Evolutionary conservation across 37 sponge, comb jelly and placozoan species (phyloP).

Genomic region (Mnemiopsis leidyi): DNA sequence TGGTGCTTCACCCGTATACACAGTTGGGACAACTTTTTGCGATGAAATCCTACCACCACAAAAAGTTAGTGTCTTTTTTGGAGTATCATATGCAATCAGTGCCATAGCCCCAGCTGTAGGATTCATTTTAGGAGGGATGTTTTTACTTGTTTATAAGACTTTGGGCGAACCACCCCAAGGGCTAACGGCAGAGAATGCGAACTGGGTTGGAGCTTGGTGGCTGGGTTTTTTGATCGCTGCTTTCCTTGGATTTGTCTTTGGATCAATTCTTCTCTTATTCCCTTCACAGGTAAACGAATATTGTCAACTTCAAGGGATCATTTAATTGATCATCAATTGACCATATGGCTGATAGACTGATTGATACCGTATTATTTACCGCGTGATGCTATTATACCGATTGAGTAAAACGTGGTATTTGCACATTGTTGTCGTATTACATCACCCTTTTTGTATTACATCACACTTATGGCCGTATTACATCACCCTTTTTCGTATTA

Average conservation of each 20-base stretch:
- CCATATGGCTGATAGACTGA: too few relatives aligned
- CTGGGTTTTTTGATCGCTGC: constrained; percentile 74
- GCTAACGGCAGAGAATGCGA: constrained; percentile 69
- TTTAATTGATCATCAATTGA: too few relatives aligned
- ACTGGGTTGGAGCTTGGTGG: constrained; percentile 94
- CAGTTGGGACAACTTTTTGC: constrained; percentile 77
- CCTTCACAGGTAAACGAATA: constrained; percentile 63
- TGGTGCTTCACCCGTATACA: constrained; percentile 85
- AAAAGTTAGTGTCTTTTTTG: constrained; percentile 72
- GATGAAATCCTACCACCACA: constrained; percentile 81
- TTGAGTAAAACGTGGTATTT: too few relatives aligned
- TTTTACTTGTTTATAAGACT: constrained; percentile 77
- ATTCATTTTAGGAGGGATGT: constrained; percentile 77
- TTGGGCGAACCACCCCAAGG: constrained; percentile 68
- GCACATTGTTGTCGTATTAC: too few relatives aligned
- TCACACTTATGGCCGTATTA: too few relatives aligned
- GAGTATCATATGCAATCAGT: constrained; percentile 70
- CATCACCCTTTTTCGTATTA: too few relatives aligned
- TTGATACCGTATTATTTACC: too few relatives aligned
- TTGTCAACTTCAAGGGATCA: too few relatives aligned
- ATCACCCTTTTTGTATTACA: too few relatives aligned
- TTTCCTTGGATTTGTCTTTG: constrained; percentile 17
- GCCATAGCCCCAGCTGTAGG: constrained; percentile 85
- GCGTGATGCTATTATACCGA: too few relatives aligned
- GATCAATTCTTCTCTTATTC: neutral